These are phyloP conservation scores for Acromyrmex heyeri DNA, from an alignment of 1,140 invertebrate genomes.

Conservation along the genomic window DNA sequence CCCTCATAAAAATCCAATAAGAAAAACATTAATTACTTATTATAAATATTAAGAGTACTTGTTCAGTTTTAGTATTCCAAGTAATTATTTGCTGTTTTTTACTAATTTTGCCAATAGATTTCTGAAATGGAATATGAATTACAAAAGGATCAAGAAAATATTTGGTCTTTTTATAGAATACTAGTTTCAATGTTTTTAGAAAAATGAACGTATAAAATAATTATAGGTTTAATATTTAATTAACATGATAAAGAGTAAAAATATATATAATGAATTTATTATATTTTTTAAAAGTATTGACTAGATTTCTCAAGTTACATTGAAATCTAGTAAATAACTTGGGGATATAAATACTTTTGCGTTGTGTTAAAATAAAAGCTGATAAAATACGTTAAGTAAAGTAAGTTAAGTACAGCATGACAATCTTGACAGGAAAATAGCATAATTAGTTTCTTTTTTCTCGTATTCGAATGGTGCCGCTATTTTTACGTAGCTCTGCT, in stretches of 20 bases:
- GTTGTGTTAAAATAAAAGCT: neutral
- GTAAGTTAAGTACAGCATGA: slow-evolving; percentile 15
- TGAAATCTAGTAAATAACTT: slow-evolving; percentile 3
- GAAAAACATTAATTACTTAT: no score
- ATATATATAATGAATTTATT: neutral
- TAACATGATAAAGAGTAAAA: neutral
- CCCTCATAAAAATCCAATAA: no score
- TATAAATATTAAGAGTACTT: no score
- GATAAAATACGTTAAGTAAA: neutral
- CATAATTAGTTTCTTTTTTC: slow-evolving; percentile 23
- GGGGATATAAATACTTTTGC: neutral
- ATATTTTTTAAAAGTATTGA: neutral
- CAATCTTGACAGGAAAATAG: slow-evolving; percentile 7
- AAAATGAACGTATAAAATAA: neutral
- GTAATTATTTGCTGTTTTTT: no score
- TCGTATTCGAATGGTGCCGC: neutral
- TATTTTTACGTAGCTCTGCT: slow-evolving; percentile 36
- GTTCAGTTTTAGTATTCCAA: no score
- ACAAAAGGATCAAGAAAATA: neutral
- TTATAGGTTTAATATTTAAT: neutral
- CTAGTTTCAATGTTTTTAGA: neutral
- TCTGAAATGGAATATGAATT: neutral
- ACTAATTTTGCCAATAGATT: no score
- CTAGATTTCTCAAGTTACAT: neutral
- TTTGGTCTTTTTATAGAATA: neutral